These are phyloP conservation scores for Dolichoris vasculosae DNA, from an alignment of 1,140 invertebrate genomes.

Conservation along the genomic window DNA sequence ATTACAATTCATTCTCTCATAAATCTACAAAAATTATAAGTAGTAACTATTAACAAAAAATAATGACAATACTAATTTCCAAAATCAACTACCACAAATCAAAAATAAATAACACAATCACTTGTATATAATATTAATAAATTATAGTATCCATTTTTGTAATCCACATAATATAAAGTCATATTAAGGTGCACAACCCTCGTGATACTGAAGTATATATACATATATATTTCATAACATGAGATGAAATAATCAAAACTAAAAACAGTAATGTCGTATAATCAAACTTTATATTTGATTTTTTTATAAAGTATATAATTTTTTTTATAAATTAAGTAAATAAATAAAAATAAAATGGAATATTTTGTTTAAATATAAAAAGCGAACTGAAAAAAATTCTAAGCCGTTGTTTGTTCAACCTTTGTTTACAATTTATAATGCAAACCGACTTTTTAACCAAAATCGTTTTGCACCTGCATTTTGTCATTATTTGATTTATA, in stretches of 20 bases:
- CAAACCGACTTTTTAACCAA: not conserved
- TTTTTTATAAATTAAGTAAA: slow-evolving; percentile 6
- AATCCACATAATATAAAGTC: slow-evolving; percentile 4
- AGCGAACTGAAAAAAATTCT: not conserved
- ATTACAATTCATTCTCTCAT: not conserved
- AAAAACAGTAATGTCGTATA: not conserved
- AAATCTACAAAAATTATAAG: too few relatives aligned
- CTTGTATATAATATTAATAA: too few relatives aligned
- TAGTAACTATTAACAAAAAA: too few relatives aligned
- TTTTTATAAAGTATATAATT: too few relatives aligned
- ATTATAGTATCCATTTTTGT: slow-evolving; percentile 14
- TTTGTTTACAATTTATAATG: slow-evolving; percentile 2
- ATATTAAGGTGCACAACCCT: not conserved
- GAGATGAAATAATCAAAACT: too few relatives aligned
- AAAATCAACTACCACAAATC: too few relatives aligned
- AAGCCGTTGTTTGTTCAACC: not conserved
- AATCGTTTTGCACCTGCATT: slow-evolving; percentile 3
- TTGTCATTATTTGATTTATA: not conserved
- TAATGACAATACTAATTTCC: too few relatives aligned
- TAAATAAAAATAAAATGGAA: not conserved
- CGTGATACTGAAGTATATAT: not conserved
- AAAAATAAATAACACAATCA: too few relatives aligned
- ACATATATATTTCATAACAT: not conserved
- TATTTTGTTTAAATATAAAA: slow-evolving; percentile 15
- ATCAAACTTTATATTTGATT: slow-evolving; percentile 38